A percentile compares a stretch with the other conserved stretches of the same genome.
phyloP scores from a whole-genome alignment of 1,140 invertebrate genomes.

The Babylonia areolata region DNA sequence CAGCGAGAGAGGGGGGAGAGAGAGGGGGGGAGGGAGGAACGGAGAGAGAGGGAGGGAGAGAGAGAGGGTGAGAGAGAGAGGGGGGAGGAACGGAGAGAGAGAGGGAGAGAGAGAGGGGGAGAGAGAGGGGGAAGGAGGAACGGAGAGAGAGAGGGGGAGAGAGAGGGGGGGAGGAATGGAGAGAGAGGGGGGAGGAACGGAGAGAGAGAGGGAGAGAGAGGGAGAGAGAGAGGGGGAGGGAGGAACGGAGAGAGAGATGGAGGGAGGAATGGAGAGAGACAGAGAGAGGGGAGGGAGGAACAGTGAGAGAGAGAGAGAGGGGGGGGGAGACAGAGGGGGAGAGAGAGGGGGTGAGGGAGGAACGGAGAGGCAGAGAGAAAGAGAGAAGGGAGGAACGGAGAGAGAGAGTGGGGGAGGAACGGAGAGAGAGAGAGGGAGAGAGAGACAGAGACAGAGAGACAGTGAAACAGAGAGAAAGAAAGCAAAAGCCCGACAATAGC shows the following conservation, averaged over 20 bases:
- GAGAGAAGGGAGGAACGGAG: neutral
- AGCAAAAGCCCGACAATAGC: neutral
- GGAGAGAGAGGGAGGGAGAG: neutral
- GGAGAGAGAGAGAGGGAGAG: neutral
- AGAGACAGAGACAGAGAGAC: too few relatives aligned
- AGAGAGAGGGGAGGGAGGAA: too few relatives aligned
- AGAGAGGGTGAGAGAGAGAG: neutral
- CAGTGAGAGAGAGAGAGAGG: too few relatives aligned
- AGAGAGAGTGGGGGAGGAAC: neutral
- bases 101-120: neutral
- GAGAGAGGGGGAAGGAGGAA: neutral
- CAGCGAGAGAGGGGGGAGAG: neutral
- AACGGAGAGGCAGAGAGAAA: too few relatives aligned
- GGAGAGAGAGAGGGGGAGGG: neutral
- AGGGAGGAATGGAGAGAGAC: neutral
- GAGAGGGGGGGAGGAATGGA: too few relatives aligned
- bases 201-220: too few relatives aligned
- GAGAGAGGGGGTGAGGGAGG: too few relatives aligned
- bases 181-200: too few relatives aligned
- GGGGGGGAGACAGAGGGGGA: too few relatives aligned
- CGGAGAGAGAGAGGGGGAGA: neutral
- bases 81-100: neutral
- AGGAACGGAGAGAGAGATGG: neutral
- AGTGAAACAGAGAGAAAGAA: too few relatives aligned
- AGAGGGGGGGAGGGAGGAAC: neutral